phyloP scores from a whole-genome alignment of 2,797 vertebrate species.

The Sorex maritimensis region DNA sequence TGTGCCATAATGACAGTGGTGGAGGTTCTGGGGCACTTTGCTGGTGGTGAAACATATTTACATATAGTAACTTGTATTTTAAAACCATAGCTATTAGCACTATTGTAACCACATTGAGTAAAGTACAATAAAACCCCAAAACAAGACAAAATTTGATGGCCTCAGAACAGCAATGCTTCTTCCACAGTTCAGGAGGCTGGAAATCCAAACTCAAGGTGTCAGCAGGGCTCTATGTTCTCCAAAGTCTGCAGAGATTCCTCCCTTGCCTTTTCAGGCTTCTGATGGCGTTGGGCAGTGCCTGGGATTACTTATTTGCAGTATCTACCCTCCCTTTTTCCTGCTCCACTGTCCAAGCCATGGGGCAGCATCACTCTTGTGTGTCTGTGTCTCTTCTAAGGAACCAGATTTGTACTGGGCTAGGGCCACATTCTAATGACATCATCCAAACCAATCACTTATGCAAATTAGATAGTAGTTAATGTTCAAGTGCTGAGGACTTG shows the following conservation, averaged over 20 bases:
- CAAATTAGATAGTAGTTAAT: too few relatives aligned
- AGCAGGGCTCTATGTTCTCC: background rate
- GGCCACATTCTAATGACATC: background rate
- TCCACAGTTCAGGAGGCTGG: background rate
- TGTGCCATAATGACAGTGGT: too few relatives aligned
- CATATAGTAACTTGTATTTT: too few relatives aligned
- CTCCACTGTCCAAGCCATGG: too few relatives aligned
- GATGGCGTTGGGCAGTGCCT: background rate
- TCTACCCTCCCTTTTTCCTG: background rate
- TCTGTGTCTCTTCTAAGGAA: background rate
- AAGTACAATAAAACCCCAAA: background rate
- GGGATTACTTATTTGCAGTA: background rate
- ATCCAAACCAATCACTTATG: background rate
- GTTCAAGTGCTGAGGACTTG: background rate
- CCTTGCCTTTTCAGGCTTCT: background rate
- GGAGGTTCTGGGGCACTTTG: too few relatives aligned
- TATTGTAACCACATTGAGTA: too few relatives aligned
- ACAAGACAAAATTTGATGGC: too few relatives aligned
- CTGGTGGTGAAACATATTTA: too few relatives aligned
- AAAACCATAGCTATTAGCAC: too few relatives aligned
- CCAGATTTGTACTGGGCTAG: background rate
- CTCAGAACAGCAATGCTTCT: background rate
- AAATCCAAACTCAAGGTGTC: background rate
- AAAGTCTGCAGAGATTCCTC: background rate
- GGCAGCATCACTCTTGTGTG: background rate